Base-by-base conservation (phyloP, 2,888 invertebrate genomes). In the Lapara coniferarum region DNA sequence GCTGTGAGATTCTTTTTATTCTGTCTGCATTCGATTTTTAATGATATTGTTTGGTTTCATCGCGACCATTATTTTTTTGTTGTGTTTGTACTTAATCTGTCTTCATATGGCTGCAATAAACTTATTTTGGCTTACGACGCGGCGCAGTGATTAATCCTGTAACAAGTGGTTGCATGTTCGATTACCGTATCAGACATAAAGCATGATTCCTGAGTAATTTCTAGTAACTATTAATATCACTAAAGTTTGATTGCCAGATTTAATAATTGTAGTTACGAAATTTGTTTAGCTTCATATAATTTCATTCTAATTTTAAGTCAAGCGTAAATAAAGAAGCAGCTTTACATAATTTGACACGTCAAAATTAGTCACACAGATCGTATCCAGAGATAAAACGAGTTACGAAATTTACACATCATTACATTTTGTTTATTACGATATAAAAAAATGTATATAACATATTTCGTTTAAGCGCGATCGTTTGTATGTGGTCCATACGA, bases 401-500 rank as follows among this genome's bases (percentile, higher is more conserved):
- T 16, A 13, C 46, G 7, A 6, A 63, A 63, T 63, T 46, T 63
- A 63, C 19, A 19, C 16, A 16, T 16, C 59, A 63, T 46, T 63
- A 46, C 19, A 63, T 19, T 46, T 49, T 63, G 49, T 63, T 63
- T 63, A 49, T 46, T 19, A 46, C 63, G 12, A 19, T 19, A 63
- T 19, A 63, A 16, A 59, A 14, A 57, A 19, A 46, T 49, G 49
- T 46, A 63, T 49, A 63, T 63, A 49, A 19, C 12, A 63, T 19
- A 63, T 49, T 19, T 49, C 13, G 63, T 49, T 19, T 19, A 49
- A 63, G 49, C 19, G 19, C 46, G 49, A 49, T 16, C 19, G 63
- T 63, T 25, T 63, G 49, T 63, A 63, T 49, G 49, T 63, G 19
- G 72, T 72, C 70, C 70, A 71, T 71, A 74, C 68, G 71, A 74